These are phyloP conservation scores for Halictus ligatus DNA, from an alignment of 2,888 invertebrate genomes.

Conservation along the genomic window DNA sequence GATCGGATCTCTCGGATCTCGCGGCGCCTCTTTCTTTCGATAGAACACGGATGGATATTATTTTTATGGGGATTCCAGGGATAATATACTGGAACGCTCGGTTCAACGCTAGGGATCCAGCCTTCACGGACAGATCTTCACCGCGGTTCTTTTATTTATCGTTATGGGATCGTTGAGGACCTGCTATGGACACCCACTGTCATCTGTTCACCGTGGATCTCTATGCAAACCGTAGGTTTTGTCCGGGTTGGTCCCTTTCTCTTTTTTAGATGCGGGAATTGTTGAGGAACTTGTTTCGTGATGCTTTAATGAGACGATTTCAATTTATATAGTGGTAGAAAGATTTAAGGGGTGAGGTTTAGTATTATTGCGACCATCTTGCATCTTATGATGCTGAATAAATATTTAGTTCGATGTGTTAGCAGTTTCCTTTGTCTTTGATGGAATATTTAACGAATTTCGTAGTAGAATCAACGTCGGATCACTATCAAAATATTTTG, in stretches of 20 bases:
- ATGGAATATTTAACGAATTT: no score
- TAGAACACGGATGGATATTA: constrained; percentile 1
- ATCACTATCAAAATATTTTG: no score
- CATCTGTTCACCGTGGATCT: not conserved
- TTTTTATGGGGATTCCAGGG: constrained; percentile 3
- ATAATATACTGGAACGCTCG: constrained; percentile 3
- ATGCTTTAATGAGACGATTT: not conserved
- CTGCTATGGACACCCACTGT: not conserved
- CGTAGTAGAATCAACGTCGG: no score
- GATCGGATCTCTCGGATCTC: not conserved
- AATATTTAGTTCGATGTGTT: no score
- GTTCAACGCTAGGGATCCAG: not conserved
- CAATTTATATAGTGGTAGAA: not conserved
- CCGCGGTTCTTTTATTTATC: not conserved
- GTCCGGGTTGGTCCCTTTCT: not conserved
- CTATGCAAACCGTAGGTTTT: not conserved
- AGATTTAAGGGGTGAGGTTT: not conserved
- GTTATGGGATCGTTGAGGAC: not conserved
- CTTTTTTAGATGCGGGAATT: not conserved
- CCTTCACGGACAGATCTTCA: not conserved
- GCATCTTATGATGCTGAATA: no score
- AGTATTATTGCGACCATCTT: not conserved
- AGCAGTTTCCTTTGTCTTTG: no score
- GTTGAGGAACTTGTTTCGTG: not conserved
- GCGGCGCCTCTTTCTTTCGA: not conserved